phyloP scores from a whole-genome alignment of 1,140 invertebrate genomes.

The Drosophila miranda region DNA sequence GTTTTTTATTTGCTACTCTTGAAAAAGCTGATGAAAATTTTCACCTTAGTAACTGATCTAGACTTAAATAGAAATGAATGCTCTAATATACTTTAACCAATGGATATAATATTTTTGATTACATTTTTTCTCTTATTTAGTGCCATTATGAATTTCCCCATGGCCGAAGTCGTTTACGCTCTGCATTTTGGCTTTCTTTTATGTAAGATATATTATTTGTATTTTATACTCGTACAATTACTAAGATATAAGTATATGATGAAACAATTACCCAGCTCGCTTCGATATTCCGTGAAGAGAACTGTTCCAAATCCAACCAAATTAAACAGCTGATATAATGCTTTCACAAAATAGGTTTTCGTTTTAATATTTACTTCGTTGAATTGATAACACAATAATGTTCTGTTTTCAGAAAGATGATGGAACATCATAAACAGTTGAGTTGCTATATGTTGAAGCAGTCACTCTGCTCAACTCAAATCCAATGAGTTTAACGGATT shows the following conservation, averaged over 20 bases:
- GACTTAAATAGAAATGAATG: background rate
- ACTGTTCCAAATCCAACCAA: conserved; percentile 68
- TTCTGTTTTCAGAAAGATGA: background rate
- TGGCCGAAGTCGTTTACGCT: background rate
- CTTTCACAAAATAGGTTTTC: background rate
- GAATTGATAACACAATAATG: background rate
- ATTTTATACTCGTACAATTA: background rate
- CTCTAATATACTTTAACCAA: background rate
- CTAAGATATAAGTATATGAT: conserved; percentile 31
- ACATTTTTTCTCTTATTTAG: no score
- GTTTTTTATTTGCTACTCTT: conserved; percentile 26
- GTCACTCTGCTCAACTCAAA: no score
- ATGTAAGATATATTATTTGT: no score
- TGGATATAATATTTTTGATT: no score
- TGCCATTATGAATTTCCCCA: no score
- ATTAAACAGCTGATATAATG: conserved; percentile 34
- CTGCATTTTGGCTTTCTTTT: background rate
- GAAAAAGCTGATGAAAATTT: conserved; percentile 14
- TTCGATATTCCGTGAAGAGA: conserved; percentile 69
- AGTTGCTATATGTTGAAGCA: no score
- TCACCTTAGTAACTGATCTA: conserved; percentile 18
- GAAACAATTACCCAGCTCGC: conserved; percentile 74
- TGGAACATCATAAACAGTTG: no score
- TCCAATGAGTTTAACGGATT: no score
- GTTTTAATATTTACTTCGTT: background rate